Base-by-base conservation (phyloP, 2,797 vertebrate genomes). In the Mormyrops boulengeri region DNA sequence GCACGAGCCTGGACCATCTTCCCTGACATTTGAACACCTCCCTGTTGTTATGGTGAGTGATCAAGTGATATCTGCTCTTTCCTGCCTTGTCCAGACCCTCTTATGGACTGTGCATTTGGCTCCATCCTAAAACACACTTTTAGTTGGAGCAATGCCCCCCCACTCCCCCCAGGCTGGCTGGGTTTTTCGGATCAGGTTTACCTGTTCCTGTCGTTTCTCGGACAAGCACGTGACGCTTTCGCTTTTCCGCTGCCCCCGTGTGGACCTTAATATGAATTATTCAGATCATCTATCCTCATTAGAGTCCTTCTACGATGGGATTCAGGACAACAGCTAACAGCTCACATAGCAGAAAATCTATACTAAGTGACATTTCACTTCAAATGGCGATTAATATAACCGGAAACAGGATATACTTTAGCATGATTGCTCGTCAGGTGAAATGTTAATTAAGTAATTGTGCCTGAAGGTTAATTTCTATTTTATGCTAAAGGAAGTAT, bases 181-280 rank as follows among this genome's bases (percentile, higher is more conserved):
- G 92, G 2, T 47, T n/a, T n/a, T 82, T 26, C 19, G 7, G 77
- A 82, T 95, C 91, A 85, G 93, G 94, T 95, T 94, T 95, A 91
- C 91, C 91, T 92, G 90, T 19, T 19, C 90, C 92, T 88, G 44
- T 90, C 92, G 89, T 88, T 88, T 93, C 94, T 95, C 93, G 95
- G 94, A 95, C 93, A 95, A 95, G 95, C 94, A 95, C 93, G 95
- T 95, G 49, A 95, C 95, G 94, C 94, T 93, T 95, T 94, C 94
- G 95, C 96, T 95, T 95, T 95, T 94, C 94, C 92, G 91, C 91
- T 93, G 93, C 92, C 93, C 93, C 90, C 91, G 90, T 93, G 95
- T 93, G 93, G 94, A 95, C 95, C 94, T 96, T 94, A 93, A 95
- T 93, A 96, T 96, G 95, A 95, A 96, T 96, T 95, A 96, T 96